Conservation (phyloP, 2,113 vertebrate species). For the Semicossyphus pulcher region DNA sequence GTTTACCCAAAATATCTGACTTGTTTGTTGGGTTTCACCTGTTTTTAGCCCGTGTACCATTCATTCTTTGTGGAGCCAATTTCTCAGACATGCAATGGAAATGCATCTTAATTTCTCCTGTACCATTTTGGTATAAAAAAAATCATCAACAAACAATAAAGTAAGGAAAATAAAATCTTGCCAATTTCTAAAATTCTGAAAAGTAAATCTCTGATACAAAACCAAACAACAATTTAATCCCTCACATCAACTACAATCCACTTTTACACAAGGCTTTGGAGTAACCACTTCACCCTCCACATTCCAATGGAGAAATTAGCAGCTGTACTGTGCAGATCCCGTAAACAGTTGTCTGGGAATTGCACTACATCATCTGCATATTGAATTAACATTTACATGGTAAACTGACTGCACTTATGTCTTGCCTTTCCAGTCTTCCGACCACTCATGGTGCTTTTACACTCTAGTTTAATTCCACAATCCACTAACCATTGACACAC, state of each 20-base stretch:
- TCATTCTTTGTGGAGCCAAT: neutral
- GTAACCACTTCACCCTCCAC: neutral
- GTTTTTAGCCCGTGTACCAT: neutral
- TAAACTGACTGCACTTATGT: too few relatives aligned
- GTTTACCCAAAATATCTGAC: neutral
- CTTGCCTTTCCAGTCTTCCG: too few relatives aligned
- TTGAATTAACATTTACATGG: slow-evolving; percentile 1
- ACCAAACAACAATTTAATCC: neutral
- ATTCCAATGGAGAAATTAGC: neutral
- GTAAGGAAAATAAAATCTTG: neutral
- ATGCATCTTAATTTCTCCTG: neutral
- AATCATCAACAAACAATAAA: neutral
- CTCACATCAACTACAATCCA: neutral
- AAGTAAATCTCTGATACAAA: too few relatives aligned
- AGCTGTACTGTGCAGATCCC: neutral
- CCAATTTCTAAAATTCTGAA: too few relatives aligned
- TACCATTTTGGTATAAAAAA: neutral
- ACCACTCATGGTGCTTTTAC: too few relatives aligned
- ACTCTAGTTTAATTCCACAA: too few relatives aligned
- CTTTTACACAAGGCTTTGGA: neutral
- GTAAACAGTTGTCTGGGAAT: neutral
- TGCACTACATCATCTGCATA: slow-evolving; percentile 10
- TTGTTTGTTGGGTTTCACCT: neutral
- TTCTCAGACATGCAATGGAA: neutral
- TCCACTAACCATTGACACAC: too few relatives aligned